A percentile compares a stretch with the other conserved stretches of the same genome.
Evolutionary conservation across 2,113 vertebrate genomes (phyloP).

Genomic region (Engystomops pustulosus): DNA sequence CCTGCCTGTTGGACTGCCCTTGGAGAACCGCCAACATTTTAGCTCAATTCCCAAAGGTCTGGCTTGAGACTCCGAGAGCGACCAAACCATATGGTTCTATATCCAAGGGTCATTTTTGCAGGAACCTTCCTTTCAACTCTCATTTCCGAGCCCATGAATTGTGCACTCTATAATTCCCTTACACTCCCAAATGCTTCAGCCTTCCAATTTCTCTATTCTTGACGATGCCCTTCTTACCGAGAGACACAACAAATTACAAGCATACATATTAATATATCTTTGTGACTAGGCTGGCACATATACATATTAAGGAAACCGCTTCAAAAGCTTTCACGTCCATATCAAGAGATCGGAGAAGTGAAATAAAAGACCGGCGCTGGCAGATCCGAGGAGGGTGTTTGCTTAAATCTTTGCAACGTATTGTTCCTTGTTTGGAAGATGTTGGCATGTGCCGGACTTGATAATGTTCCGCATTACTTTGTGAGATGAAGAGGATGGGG

Average conservation of each 20-base stretch:
- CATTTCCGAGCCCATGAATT: conserved; percentile 38
- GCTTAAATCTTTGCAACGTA: conserved; percentile 35
- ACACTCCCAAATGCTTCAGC: conserved; percentile 9
- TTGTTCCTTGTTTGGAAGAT: conserved; percentile 17
- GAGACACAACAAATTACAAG: conserved; percentile 16
- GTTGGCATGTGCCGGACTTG: conserved; percentile 41
- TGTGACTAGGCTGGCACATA: conserved; percentile 37
- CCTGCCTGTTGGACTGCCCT: conserved; percentile 33
- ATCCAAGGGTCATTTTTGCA: conserved; percentile 33
- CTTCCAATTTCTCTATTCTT: background rate
- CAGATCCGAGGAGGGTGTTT: conserved; percentile 39
- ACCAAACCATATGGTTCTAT: conserved; percentile 46
- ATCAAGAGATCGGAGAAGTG: conserved; percentile 25
- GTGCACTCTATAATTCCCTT: too few relatives aligned
- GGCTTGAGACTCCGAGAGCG: conserved; percentile 20
- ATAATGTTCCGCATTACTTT: conserved; percentile 1
- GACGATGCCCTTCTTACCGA: background rate
- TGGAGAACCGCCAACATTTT: conserved; percentile 47
- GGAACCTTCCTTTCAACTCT: conserved; percentile 20
- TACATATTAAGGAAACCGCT: conserved; percentile 52
- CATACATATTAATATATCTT: conserved; percentile 51
- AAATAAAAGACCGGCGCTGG: conserved; percentile 43
- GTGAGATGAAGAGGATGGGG: background rate
- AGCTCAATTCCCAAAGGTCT: conserved; percentile 44
- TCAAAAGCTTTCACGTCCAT: conserved; percentile 42